These are phyloP conservation scores for Macrochelys suwanniensis DNA, from an alignment of 2,797 vertebrate species.

Conservation along the genomic window DNA sequence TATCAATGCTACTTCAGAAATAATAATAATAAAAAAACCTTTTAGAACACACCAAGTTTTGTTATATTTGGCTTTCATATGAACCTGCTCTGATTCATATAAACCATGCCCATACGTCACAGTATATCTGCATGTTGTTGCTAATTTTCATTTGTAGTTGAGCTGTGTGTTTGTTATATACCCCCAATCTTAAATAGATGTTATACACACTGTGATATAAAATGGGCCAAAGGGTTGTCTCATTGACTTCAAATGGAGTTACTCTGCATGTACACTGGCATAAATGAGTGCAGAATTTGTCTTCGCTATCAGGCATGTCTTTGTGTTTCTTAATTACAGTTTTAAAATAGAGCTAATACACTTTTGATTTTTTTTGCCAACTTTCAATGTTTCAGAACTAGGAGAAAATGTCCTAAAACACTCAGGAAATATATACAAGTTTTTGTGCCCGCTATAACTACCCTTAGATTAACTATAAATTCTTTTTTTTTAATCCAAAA, in stretches of 20 bases:
- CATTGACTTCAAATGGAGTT: not conserved
- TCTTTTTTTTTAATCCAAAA: not conserved
- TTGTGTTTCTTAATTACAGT: not conserved
- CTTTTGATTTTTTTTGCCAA: not conserved
- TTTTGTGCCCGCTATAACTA: not conserved
- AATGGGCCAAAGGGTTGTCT: not conserved
- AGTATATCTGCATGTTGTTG: not conserved
- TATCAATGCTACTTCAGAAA: not conserved
- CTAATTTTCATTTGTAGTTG: not conserved
- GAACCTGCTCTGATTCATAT: not conserved
- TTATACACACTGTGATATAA: not conserved
- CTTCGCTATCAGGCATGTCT: not conserved
- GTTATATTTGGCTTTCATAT: not conserved
- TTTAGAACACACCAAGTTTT: not conserved
- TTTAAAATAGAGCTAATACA: not conserved
- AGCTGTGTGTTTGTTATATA: not conserved
- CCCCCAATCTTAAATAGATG: not conserved
- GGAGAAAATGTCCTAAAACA: not conserved
- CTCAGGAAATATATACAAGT: not conserved
- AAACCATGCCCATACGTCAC: not conserved
- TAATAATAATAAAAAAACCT: not conserved
- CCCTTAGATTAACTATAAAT: not conserved
- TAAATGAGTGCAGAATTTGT: rapidly evolving
- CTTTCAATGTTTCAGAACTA: not conserved
- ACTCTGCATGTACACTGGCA: not conserved